These are phyloP conservation scores for Bombus pyrosoma DNA, from an alignment of 1,140 invertebrate species.

Conservation along the genomic window DNA sequence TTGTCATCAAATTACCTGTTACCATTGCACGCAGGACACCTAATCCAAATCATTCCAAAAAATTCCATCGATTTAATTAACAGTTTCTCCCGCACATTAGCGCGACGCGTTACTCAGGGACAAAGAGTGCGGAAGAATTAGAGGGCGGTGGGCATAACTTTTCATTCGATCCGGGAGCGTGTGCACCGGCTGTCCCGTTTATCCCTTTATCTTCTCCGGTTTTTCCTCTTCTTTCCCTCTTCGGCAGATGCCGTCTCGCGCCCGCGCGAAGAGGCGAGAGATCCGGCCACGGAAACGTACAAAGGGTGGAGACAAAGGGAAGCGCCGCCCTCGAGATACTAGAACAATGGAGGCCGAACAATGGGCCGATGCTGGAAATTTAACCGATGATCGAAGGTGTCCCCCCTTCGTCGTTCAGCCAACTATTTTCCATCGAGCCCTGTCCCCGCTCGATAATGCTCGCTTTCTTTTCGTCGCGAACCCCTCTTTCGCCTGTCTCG, in stretches of 20 bases:
- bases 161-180: conserved; percentile 57
- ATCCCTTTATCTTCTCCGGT: conserved; percentile 50
- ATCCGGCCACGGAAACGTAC: conserved; percentile 78
- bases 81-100: conserved; percentile 37
- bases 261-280: conserved; percentile 74
- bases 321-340: conserved; percentile 81
- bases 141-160: conserved; percentile 56
- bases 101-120: conserved; percentile 29
- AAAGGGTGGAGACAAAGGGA: conserved; percentile 82
- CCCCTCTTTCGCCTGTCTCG: conserved; percentile 3
- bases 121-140: conserved; percentile 62
- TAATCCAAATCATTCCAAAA: background rate
- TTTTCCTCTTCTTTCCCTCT: conserved; percentile 36
- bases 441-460: conserved; percentile 38
- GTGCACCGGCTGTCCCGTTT: conserved; percentile 50
- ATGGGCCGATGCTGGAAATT: conserved; percentile 76
- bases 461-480: conserved; percentile 39
- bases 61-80: conserved; percentile 59
- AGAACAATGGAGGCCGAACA: conserved; percentile 80
- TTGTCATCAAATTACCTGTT: background rate
- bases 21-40: no score
- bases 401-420: conserved; percentile 37
- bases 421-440: conserved; percentile 64
- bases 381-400: conserved; percentile 75
- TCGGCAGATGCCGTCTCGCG: conserved; percentile 59